These are phyloP conservation scores for Diorhabda sublineata DNA, from an alignment of 1,140 invertebrate genomes.

Conservation along the genomic window DNA sequence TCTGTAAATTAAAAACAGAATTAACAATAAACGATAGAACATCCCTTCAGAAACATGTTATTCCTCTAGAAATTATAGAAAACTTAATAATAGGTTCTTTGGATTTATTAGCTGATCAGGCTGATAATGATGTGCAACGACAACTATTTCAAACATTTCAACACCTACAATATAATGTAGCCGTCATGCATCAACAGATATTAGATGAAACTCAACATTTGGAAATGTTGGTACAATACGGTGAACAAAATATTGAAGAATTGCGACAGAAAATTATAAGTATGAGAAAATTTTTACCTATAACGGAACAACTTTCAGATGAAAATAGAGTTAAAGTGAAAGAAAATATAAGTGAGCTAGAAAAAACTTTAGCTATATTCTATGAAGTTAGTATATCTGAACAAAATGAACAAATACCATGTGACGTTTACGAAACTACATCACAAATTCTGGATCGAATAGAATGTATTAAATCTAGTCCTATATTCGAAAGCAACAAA, in stretches of 20 bases:
- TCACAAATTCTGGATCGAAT: slow-evolving; percentile 37
- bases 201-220: slow-evolving; percentile 32
- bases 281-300: slow-evolving; percentile 36
- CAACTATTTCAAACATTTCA: slow-evolving; percentile 30
- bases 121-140: slow-evolving; percentile 14
- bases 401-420: slow-evolving; percentile 30
- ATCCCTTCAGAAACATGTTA: slow-evolving; percentile 30
- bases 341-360: slow-evolving; percentile 36
- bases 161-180: slow-evolving; percentile 40
- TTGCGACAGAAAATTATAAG: slow-evolving; percentile 36
- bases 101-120: slow-evolving; percentile 29
- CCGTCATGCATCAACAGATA: slow-evolving; percentile 39
- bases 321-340: slow-evolving; percentile 21
- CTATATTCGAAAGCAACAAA: slow-evolving; percentile 27
- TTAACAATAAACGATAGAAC: slow-evolving; percentile 29
- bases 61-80: slow-evolving; percentile 36
- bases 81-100: slow-evolving; percentile 36
- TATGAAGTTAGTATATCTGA: slow-evolving; percentile 36
- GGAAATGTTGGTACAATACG: slow-evolving; percentile 13
- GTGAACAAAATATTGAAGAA: slow-evolving; percentile 30
- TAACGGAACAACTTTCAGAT: slow-evolving; percentile 26
- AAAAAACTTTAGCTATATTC: slow-evolving; percentile 35
- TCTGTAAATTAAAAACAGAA: slow-evolving; percentile 32
- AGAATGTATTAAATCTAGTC: slow-evolving; percentile 34
- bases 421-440: slow-evolving; percentile 33